Evolutionary conservation across 2,797 vertebrate genomes (phyloP), one percentile per base, ranked within the genome.

Genomic region (Clarias laeviceps): DNA sequence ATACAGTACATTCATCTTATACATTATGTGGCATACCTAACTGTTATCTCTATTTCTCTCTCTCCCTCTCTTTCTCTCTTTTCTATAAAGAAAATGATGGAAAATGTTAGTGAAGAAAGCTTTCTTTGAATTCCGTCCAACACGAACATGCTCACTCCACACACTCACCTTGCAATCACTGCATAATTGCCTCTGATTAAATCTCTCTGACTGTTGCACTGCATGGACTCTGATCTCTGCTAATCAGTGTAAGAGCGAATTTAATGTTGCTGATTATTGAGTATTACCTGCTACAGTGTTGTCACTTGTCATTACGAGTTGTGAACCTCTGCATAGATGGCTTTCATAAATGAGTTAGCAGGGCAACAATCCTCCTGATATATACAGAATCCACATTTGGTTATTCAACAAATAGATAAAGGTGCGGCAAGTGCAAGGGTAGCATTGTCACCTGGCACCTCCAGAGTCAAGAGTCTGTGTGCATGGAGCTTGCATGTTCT

Each of bases 141-240:
- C 5, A 12, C 2, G 4, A 37, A 5, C 84, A 64, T n/a, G 17
- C 54, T 62, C 18, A 5, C 65, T 73, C 66, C n/a, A 57, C 20
- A 37, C 57, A 14, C 56, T 73, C 69, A 65, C 69, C 32, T 59
- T 37, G 29, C 54, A 73, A 74, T 74, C 37, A 74, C 27, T n/a
- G 50, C 40, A 22, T 80, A 80, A 80, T 80, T 45, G 72, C 40
- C 37, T 64, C 56, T 73, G 68, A 72, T 80, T 72, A 85, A 85
- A 66, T 59, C 27, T 32, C 73, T 45, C 64, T 68, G 77, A 54
- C 40, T 65, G 62, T 20, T 80, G 9, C 40, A 50, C 61, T 80
- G n/a, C 77, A n/a, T 80, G 79, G 4, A 45, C 66, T 20, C 78
- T 20, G 20, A 73, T 81, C n/a, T 78, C 56, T 32, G 37, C 18